Percentiles rank a stretch among this genome's conserved stretches.
Conservation (phyloP, 1,140 invertebrate genomes). For the Lordiphosa stackelbergi region DNA sequence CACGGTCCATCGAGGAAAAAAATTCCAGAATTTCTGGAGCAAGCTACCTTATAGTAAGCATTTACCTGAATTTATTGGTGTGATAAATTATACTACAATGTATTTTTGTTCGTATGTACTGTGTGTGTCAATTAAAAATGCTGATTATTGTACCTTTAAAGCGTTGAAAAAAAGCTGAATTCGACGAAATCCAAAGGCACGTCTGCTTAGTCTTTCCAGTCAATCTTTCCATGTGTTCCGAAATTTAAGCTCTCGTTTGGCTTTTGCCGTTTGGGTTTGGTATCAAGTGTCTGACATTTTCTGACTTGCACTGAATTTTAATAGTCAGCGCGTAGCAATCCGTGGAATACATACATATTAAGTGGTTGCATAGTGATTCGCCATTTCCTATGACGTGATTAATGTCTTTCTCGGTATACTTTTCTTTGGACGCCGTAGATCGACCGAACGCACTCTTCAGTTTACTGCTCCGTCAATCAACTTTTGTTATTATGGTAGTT, state of each 20-base stretch:
- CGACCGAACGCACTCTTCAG: too few species aligned
- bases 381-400: slow-evolving; percentile 3
- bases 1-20: too few species aligned
- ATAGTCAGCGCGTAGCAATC: slow-evolving; percentile 24
- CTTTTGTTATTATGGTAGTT: too few species aligned
- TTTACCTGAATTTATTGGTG: too few species aligned
- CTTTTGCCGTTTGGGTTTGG: slow-evolving; percentile 28
- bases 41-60: too few species aligned
- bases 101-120: too few species aligned
- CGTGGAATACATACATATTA: slow-evolving; percentile 3
- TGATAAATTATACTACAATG: too few species aligned
- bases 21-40: too few species aligned
- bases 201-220: slow-evolving; percentile 15
- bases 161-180: slow-evolving; percentile 18
- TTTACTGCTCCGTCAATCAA: too few species aligned
- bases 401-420: slow-evolving; percentile 1
- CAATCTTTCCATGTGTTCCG: slow-evolving; percentile 18
- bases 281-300: slow-evolving; percentile 60
- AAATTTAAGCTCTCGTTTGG: slow-evolving; percentile 37
- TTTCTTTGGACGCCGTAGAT: too few species aligned
- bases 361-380: slow-evolving; percentile 2
- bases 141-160: slow-evolving; percentile 24
- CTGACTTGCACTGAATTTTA: slow-evolving; percentile 47
- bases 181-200: slow-evolving; percentile 31
- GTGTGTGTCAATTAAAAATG: neutral